A percentile compares a stretch with the other conserved stretches of the same genome.
Evolutionary conservation across 2,797 vertebrate genomes (phyloP).

Genomic region (Sitta carolinensis): DNA sequence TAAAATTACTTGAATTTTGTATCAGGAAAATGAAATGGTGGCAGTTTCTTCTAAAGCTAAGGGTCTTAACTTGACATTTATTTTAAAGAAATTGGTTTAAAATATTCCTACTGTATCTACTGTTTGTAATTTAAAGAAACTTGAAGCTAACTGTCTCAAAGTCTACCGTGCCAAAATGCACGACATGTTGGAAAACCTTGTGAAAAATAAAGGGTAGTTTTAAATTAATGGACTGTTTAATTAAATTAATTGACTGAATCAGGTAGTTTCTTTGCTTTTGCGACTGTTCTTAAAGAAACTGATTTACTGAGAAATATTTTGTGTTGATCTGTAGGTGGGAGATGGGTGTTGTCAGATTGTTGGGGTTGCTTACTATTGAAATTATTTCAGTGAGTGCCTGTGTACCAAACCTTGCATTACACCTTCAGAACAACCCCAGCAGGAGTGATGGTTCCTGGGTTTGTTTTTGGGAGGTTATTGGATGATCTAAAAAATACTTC

Average conservation of each 20-base stretch:
- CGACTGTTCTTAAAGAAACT: background rate
- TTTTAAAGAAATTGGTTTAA: slow-evolving; percentile 67
- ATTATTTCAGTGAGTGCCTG: background rate
- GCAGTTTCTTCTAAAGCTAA: slow-evolving; percentile 50
- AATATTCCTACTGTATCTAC: slow-evolving; percentile 74
- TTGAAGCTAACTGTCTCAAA: slow-evolving; percentile 74
- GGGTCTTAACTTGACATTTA: slow-evolving; percentile 60
- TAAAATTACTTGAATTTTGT: slow-evolving; percentile 82
- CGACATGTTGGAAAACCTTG: slow-evolving; percentile 67
- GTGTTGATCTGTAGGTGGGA: background rate
- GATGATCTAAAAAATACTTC: background rate
- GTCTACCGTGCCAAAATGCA: slow-evolving; percentile 69
- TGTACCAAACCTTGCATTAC: background rate
- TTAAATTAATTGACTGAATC: background rate
- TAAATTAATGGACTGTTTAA: slow-evolving; percentile 43
- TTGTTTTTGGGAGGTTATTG: background rate
- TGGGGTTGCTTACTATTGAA: background rate
- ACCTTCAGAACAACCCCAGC: accelerated
- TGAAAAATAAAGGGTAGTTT: slow-evolving; percentile 79
- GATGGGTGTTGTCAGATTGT: background rate
- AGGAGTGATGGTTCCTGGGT: background rate
- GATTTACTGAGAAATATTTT: background rate
- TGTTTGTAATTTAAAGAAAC: slow-evolving; percentile 81
- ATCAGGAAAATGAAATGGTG: slow-evolving; percentile 71
- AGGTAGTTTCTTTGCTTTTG: background rate